Percentiles rank a stretch among this genome's conserved stretches.
Conservation (phyloP, 2,113 vertebrate species). For the Lophius piscatorius region DNA sequence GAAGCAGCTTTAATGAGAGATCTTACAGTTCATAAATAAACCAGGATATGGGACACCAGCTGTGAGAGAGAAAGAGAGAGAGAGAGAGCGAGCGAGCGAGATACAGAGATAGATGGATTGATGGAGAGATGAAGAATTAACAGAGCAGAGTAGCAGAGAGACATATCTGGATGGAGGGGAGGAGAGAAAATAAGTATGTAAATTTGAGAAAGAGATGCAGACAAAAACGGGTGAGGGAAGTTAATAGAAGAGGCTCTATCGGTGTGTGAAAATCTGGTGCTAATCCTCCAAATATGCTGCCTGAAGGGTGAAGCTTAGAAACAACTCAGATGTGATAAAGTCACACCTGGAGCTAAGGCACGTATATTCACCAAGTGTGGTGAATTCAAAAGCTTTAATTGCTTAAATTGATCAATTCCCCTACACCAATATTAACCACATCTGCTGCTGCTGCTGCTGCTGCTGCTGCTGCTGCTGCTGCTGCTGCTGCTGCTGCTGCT, state of each 20-base stretch:
- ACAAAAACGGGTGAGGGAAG: not conserved
- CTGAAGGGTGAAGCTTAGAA: too few species aligned
- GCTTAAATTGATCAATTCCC: too few species aligned
- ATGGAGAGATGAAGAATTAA: conserved; percentile 25
- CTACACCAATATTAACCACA: too few species aligned
- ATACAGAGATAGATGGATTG: conserved; percentile 31
- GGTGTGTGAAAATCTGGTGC: conserved; percentile 9
- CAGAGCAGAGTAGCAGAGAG: conserved; percentile 14
- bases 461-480: too few species aligned
- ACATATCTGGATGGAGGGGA: too few species aligned
- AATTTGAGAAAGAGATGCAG: not conserved
- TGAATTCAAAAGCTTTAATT: too few species aligned
- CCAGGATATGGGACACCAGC: conserved; percentile 67
- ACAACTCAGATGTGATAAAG: not conserved
- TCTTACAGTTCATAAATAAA: conserved; percentile 78
- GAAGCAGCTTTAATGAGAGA: conserved; percentile 63
- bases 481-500: too few species aligned
- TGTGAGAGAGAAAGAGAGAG: conserved; percentile 44
- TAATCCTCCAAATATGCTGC: too few species aligned
- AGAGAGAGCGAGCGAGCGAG: conserved; percentile 27
- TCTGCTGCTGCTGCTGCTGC: conserved; percentile 36
- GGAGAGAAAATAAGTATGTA: not conserved
- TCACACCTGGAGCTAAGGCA: too few species aligned
- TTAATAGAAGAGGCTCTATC: not conserved
- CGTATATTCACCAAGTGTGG: too few species aligned